Conservation (phyloP, 2,888 invertebrate species). For the Conus canariensis region DNA sequence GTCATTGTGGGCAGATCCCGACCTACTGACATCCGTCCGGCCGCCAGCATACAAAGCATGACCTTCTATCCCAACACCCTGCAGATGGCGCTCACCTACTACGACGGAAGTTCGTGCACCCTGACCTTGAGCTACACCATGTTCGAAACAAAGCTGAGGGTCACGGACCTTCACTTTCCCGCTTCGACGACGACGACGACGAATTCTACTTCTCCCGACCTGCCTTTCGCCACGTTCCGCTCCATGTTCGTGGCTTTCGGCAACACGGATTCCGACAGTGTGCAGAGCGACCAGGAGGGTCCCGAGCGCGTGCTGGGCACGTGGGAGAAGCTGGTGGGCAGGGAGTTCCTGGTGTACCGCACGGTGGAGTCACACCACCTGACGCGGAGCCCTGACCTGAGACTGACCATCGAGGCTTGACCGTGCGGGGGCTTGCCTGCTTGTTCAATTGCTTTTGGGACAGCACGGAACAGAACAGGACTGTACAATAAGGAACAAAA, state of each 20-base stretch:
- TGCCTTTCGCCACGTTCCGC: conserved; percentile 21
- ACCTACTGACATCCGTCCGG: conserved; percentile 19
- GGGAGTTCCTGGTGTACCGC: conserved; percentile 56
- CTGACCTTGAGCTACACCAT: conserved; percentile 4
- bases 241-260: conserved; percentile 67
- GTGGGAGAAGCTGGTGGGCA: conserved; percentile 55
- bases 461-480: neutral
- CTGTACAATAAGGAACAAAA: neutral
- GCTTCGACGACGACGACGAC: neutral
- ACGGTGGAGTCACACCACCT: conserved; percentile 60
- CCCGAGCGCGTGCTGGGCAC: conserved; percentile 48
- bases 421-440: neutral
- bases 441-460: neutral
- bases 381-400: conserved; percentile 60
- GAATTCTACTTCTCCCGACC: too few species aligned
- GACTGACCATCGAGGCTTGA: conserved; percentile 26
- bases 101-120: conserved; percentile 25
- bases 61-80: neutral
- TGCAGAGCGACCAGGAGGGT: conserved; percentile 54
- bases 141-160: neutral
- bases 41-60: conserved; percentile 17
- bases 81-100: conserved; percentile 28
- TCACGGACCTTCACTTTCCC: neutral
- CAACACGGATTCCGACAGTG: conserved; percentile 62
- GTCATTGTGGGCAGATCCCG: conserved; percentile 25